Conservation (phyloP, 2,888 invertebrate genomes). For the Coleophora deauratella region DNA sequence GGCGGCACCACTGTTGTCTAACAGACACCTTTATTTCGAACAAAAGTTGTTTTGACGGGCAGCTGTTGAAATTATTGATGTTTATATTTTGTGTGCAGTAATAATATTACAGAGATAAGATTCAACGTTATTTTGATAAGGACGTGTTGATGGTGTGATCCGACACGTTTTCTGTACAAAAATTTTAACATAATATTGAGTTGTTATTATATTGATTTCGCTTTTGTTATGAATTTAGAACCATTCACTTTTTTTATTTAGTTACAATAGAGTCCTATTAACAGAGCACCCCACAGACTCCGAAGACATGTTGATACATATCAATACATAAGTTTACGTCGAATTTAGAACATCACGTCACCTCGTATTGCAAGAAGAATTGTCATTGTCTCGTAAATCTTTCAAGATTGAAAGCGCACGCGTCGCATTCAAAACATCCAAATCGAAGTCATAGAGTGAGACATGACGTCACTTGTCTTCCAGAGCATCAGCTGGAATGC, state of each 20-base stretch:
- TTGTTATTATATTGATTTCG: neutral
- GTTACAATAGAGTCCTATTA: too few relatives aligned
- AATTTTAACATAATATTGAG: neutral
- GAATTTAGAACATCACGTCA: neutral
- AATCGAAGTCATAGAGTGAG: conserved; percentile 14
- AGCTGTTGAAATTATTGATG: conserved; percentile 47
- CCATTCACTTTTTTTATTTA: too few relatives aligned
- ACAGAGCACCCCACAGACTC: too few relatives aligned
- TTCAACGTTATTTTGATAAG: conserved; percentile 12
- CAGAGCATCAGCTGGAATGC: conserved; percentile 32
- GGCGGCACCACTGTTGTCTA: conserved; percentile 40
- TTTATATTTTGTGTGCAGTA: conserved; percentile 28
- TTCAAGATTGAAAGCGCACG: conserved; percentile 30
- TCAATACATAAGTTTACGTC: neutral
- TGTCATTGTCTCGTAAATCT: conserved; percentile 25
- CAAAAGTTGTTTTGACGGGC: conserved; percentile 61
- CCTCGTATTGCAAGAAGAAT: neutral
- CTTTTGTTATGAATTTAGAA: neutral
- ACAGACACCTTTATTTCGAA: conserved; percentile 62
- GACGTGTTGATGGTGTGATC: conserved; percentile 19
- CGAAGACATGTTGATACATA: too few relatives aligned
- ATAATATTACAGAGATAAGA: conserved; percentile 17
- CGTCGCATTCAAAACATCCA: conserved; percentile 30
- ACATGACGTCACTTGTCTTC: conserved; percentile 31
- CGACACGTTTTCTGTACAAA: conserved; percentile 5